A percentile compares a stretch with the other conserved stretches of the same genome.
These are phyloP conservation scores for Psittacus erithacus DNA, from an alignment of 2,113 vertebrate genomes.

Conservation along the genomic window DNA sequence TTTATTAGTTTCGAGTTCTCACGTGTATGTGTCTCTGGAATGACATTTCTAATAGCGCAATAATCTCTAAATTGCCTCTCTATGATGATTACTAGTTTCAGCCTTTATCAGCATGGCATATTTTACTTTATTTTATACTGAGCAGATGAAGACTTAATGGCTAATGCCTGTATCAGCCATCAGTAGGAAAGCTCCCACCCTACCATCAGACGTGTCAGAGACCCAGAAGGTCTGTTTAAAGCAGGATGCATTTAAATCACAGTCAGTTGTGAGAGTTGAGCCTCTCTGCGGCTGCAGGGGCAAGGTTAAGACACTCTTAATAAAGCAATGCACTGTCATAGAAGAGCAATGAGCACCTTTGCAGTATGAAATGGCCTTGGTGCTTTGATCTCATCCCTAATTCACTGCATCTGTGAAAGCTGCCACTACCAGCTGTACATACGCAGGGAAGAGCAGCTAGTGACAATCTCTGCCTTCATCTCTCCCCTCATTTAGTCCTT, in stretches of 20 bases:
- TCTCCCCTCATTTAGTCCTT: not conserved
- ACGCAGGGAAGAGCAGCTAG: not conserved
- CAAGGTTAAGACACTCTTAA: accelerated
- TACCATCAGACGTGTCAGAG: not conserved
- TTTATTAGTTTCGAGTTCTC: not conserved
- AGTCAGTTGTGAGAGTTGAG: not conserved
- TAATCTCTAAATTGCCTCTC: not conserved
- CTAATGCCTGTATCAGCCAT: not conserved
- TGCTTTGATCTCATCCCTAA: not conserved
- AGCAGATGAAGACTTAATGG: not conserved
- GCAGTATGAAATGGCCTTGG: accelerated
- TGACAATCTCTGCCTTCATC: not conserved
- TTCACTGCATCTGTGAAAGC: not conserved
- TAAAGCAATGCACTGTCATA: not conserved
- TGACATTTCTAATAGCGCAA: not conserved
- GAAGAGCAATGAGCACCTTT: not conserved
- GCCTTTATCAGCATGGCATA: not conserved
- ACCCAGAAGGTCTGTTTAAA: not conserved
- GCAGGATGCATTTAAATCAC: not conserved
- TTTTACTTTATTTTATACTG: not conserved
- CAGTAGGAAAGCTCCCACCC: not conserved
- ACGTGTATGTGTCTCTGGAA: not conserved
- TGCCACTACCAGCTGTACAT: not conserved
- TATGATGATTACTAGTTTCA: not conserved
- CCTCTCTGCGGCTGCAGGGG: not conserved